Percentiles rank a stretch among this genome's conserved stretches.
phyloP scores from a whole-genome alignment of 2,888 invertebrate genomes.

The Drosophila nigritarsus region DNA sequence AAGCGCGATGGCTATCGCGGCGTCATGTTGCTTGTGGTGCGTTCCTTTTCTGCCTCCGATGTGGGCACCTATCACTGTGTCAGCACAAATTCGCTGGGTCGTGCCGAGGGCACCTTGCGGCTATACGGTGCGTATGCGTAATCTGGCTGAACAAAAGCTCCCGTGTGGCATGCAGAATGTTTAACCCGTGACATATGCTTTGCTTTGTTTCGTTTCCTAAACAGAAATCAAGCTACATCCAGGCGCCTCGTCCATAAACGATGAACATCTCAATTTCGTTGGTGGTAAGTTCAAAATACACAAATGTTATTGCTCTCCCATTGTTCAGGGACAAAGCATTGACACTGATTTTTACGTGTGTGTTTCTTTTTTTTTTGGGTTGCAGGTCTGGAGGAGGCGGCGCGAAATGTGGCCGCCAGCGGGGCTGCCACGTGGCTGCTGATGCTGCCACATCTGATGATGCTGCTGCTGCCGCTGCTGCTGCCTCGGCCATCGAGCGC shows the following conservation, averaged over 20 bases:
- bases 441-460: conserved; percentile 12
- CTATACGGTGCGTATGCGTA: conserved; percentile 86
- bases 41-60: conserved; percentile 87
- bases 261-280: conserved; percentile 84
- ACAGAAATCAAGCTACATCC: conserved; percentile 85
- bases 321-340: conserved; percentile 20
- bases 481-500: conserved; percentile 51
- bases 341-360: neutral
- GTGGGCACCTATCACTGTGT: conserved; percentile 92
- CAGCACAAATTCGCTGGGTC: conserved; percentile 89
- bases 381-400: conserved; percentile 73
- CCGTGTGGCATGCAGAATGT: conserved; percentile 21
- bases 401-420: conserved; percentile 58
- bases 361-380: neutral
- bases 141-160: conserved; percentile 29
- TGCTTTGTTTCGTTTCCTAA: conserved; percentile 19
- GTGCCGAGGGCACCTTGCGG: conserved; percentile 88
- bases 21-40: conserved; percentile 84
- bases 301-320: neutral
- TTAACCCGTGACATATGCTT: conserved; percentile 8
- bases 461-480: conserved; percentile 30
- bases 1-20: conserved; percentile 85
- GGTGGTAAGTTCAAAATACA: conserved; percentile 66
- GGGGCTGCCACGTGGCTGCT: conserved; percentile 37
- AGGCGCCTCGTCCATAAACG: conserved; percentile 82